A percentile compares a stretch with the other conserved stretches of the same genome.
phyloP scores from a whole-genome alignment of 2,797 vertebrate genomes.

The Sardinella longiceps region DNA sequence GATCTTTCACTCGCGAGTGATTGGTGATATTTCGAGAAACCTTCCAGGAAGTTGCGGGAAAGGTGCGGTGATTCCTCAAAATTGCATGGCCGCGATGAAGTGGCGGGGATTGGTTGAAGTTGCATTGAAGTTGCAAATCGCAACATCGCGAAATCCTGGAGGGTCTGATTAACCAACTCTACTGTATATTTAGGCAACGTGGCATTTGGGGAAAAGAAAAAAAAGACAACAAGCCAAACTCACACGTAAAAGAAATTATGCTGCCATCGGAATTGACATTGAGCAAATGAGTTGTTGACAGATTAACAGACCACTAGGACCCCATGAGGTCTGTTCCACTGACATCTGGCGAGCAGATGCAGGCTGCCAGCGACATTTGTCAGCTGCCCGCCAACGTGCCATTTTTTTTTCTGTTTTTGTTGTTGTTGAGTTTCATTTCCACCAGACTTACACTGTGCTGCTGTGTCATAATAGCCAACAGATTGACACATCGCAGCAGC shows the following conservation, averaged over 20 bases:
- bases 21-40: too few species aligned
- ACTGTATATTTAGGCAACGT: neutral
- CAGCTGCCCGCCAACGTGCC: neutral
- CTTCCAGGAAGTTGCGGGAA: too few species aligned
- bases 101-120: too few species aligned
- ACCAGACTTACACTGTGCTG: neutral
- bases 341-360: slow-evolving; percentile 6
- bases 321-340: neutral
- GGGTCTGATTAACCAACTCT: too few species aligned
- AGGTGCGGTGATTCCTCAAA: too few species aligned
- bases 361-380: slow-evolving; percentile 9
- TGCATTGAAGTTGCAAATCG: too few species aligned
- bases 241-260: neutral
- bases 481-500: neutral
- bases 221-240: neutral
- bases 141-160: too few species aligned
- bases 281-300: slow-evolving; percentile 19
- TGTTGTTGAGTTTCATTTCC: neutral
- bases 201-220: slow-evolving; percentile 4
- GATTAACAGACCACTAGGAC: neutral
- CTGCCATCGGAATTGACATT: neutral
- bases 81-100: too few species aligned
- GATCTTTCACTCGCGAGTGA: too few species aligned
- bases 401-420: neutral
- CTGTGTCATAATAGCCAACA: neutral